phyloP scores from a whole-genome alignment of 2,797 vertebrate species.

The Poecile montanus region DNA sequence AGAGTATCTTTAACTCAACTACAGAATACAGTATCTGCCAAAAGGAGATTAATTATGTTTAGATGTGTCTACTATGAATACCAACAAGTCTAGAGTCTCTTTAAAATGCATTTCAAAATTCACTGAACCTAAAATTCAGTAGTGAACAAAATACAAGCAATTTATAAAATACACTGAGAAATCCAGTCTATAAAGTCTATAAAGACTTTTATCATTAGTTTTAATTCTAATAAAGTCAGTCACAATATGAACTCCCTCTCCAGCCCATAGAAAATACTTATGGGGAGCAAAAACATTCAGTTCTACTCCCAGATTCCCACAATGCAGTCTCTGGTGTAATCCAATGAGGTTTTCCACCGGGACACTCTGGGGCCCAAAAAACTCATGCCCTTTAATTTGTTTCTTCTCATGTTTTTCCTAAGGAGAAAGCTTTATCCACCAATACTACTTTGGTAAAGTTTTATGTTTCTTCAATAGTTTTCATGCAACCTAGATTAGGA shows the following conservation, averaged over 20 bases:
- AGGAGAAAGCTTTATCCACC: background rate
- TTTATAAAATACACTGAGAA: background rate
- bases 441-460: background rate
- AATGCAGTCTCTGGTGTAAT: background rate
- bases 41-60: slow-evolving; percentile 80
- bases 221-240: background rate
- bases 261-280: background rate
- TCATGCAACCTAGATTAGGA: background rate
- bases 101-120: slow-evolving; percentile 54
- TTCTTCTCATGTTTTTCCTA: background rate
- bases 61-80: slow-evolving; percentile 80
- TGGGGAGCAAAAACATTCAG: background rate
- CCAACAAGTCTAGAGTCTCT: slow-evolving; percentile 75
- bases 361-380: background rate
- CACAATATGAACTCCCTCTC: background rate
- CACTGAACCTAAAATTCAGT: background rate
- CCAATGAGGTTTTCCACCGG: background rate
- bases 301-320: background rate
- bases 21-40: slow-evolving; percentile 80
- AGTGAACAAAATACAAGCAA: background rate
- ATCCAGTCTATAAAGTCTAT: background rate
- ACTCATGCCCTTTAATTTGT: background rate
- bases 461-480: background rate
- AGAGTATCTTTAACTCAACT: slow-evolving; percentile 76
- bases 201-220: background rate